Evolutionary conservation across 2,113 vertebrate genomes (phyloP).

Genomic region (Nothobranchius furzeri): DNA sequence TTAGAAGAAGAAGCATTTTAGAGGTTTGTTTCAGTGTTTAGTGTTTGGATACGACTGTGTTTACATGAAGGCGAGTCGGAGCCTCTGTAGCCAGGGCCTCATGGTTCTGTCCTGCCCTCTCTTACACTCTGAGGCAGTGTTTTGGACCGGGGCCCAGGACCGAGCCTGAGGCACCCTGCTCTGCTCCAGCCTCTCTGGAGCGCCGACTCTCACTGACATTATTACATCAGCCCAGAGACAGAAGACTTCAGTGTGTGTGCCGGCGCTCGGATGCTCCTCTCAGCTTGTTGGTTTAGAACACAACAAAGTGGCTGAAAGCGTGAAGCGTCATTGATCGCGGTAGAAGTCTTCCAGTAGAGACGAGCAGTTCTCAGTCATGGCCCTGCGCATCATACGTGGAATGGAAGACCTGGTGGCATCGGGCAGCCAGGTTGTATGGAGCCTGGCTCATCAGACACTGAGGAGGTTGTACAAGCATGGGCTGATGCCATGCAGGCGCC

Average conservation of each 20-base stretch:
- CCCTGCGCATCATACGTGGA: conserved; percentile 85
- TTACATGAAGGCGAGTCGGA: conserved; percentile 40
- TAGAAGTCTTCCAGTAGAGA: not conserved
- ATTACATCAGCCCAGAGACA: conserved; percentile 66
- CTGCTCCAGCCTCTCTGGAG: conserved; percentile 68
- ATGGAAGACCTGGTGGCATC: conserved; percentile 88
- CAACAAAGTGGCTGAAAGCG: conserved; percentile 25
- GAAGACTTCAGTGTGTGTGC: conserved; percentile 37
- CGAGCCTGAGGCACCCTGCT: conserved; percentile 77
- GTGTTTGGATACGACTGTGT: conserved; percentile 44
- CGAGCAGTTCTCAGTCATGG: conserved; percentile 74
- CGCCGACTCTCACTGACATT: conserved; percentile 64
- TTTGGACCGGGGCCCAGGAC: conserved; percentile 81
- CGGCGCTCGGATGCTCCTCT: conserved; percentile 29
- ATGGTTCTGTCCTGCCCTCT: conserved; percentile 64
- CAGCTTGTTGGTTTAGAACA: conserved; percentile 42
- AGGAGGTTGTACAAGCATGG: conserved; percentile 86
- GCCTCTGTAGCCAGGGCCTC: conserved; percentile 49
- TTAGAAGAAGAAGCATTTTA: conserved; percentile 37
- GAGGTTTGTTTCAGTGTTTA: conserved; percentile 14
- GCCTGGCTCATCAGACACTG: conserved; percentile 84
- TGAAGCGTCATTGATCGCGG: conserved; percentile 24
- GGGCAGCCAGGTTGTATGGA: conserved; percentile 89
- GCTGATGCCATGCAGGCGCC: conserved; percentile 86
- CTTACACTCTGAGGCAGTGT: conserved; percentile 77